Conservation (phyloP, 1,140 invertebrate genomes). For the Goniozus legneri region DNA sequence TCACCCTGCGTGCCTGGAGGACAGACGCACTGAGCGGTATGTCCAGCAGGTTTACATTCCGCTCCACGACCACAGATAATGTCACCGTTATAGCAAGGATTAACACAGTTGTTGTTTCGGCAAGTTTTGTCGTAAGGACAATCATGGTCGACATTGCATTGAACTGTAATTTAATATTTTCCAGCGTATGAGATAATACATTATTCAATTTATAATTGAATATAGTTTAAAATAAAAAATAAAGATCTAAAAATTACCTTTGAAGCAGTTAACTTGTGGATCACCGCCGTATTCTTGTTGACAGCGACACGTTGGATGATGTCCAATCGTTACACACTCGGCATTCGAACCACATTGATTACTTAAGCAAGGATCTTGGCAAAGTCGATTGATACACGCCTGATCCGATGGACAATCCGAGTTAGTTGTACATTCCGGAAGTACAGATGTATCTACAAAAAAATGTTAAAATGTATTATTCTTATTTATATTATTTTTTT, state of each 20-base stretch:
- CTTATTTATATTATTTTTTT: neutral
- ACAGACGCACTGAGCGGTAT: slow-evolving; percentile 77
- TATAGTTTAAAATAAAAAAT: too few relatives aligned
- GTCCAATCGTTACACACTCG: slow-evolving; percentile 68
- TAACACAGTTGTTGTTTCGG: slow-evolving; percentile 72
- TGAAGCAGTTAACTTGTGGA: slow-evolving; percentile 80
- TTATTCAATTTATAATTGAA: too few relatives aligned
- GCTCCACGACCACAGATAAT: slow-evolving; percentile 75
- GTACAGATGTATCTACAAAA: slow-evolving; percentile 47
- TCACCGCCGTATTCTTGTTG: slow-evolving; percentile 82
- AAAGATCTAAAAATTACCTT: too few relatives aligned
- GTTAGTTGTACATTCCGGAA: slow-evolving; percentile 68
- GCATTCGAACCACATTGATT: slow-evolving; percentile 78
- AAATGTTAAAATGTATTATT: slow-evolving; percentile 1
- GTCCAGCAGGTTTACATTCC: slow-evolving; percentile 69
- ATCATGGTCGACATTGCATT: slow-evolving; percentile 76
- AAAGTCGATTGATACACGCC: slow-evolving; percentile 74
- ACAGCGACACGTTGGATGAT: slow-evolving; percentile 77
- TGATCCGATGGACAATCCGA: slow-evolving; percentile 70
- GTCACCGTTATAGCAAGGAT: slow-evolving; percentile 67
- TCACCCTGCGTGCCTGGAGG: slow-evolving; percentile 81
- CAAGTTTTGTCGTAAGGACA: slow-evolving; percentile 86
- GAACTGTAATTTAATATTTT: slow-evolving; percentile 59
- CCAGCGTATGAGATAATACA: too few relatives aligned
- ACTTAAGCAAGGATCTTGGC: slow-evolving; percentile 75